A percentile compares a stretch with the other conserved stretches of the same genome.
phyloP scores from a whole-genome alignment of 2,113 vertebrate species.

The Crypturellus undulatus region DNA sequence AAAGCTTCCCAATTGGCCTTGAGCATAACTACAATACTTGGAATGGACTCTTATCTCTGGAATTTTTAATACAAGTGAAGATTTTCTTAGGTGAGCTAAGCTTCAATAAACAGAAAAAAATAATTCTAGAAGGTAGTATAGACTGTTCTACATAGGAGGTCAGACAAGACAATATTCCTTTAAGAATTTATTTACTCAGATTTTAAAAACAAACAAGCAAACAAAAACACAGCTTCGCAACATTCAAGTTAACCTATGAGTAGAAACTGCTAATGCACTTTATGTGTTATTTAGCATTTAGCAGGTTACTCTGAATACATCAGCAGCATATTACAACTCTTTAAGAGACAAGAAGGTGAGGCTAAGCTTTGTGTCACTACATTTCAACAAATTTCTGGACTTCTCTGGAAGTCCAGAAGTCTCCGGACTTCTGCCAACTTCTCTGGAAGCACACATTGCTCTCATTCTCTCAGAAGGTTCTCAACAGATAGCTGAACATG shows the following conservation, averaged over 20 bases:
- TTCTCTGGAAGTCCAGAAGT: neutral
- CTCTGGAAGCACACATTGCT: neutral
- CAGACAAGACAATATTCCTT: neutral
- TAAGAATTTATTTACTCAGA: neutral
- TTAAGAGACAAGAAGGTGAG: neutral
- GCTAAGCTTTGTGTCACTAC: neutral
- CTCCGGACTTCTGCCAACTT: neutral
- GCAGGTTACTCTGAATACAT: neutral
- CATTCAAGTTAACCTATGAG: neutral
- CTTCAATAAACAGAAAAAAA: neutral
- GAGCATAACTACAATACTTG: neutral
- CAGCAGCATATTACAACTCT: neutral
- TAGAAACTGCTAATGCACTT: neutral
- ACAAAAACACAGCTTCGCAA: slow-evolving; percentile 3
- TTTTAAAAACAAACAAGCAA: neutral
- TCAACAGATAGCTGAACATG: neutral
- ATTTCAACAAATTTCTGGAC: neutral
- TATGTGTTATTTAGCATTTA: neutral
- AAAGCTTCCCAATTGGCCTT: neutral
- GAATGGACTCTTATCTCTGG: neutral
- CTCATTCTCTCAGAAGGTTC: neutral
- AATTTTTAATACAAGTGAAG: neutral
- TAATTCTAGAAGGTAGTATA: neutral
- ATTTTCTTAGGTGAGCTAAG: neutral
- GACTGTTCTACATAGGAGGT: neutral